These are phyloP conservation scores for Trichogramma evanescens DNA, from an alignment of 2,888 invertebrate genomes.

Conservation along the genomic window DNA sequence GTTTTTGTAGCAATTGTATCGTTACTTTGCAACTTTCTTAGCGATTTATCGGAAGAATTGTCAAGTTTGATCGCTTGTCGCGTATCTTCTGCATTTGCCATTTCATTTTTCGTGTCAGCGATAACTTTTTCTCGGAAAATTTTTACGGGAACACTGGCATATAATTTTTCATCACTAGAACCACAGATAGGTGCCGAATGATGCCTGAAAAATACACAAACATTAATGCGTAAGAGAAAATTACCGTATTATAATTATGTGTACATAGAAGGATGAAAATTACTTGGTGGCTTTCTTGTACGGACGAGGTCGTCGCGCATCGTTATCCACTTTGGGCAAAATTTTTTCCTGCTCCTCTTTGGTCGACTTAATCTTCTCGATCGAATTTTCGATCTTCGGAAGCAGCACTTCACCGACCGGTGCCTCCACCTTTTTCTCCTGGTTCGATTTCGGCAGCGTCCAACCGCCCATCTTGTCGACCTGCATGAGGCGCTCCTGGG, in stretches of 20 bases:
- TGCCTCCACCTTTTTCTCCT: neutral
- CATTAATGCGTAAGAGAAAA: neutral
- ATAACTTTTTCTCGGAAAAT: no score
- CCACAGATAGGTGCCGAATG: slow-evolving; percentile 35
- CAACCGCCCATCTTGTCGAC: slow-evolving; percentile 50
- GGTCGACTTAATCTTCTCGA: slow-evolving; percentile 66
- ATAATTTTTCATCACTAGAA: no score
- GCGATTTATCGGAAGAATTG: neutral
- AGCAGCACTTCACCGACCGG: neutral
- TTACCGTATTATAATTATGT: neutral
- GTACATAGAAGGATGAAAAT: neutral
- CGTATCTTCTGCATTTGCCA: no score
- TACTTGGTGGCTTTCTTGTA: slow-evolving; percentile 29
- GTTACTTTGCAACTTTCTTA: neutral
- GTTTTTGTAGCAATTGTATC: neutral
- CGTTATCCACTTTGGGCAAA: slow-evolving; percentile 62
- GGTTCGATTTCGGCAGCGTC: neutral
- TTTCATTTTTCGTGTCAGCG: no score
- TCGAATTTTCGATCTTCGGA: slow-evolving; percentile 51
- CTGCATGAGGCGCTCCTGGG: slow-evolving; percentile 69
- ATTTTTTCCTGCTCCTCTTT: slow-evolving; percentile 72
- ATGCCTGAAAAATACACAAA: slow-evolving; percentile 27
- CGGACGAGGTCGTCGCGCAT: slow-evolving; percentile 16
- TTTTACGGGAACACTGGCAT: no score
- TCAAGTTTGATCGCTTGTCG: neutral